Conservation (phyloP, 92 coral and sea anemone genomes). For the Actinernus sp. region DNA sequence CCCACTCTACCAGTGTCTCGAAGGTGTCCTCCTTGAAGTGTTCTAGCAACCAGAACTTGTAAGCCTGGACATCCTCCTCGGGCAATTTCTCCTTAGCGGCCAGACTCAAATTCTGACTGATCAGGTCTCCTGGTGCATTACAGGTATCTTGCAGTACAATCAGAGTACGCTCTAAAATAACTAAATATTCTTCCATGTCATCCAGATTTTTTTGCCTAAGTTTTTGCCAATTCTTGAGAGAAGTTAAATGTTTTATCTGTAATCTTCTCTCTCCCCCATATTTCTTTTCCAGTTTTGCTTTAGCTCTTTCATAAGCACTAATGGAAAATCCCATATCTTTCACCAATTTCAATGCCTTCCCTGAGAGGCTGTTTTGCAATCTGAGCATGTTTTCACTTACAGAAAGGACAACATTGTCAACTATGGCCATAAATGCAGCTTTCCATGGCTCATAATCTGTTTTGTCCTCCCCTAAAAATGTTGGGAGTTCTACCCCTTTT, state of each 20-base stretch:
- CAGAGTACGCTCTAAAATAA: constrained; percentile 26
- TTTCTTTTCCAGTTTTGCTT: constrained; percentile 37
- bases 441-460: constrained; percentile 53
- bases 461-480: constrained; percentile 41
- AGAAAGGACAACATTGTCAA: constrained; percentile 28
- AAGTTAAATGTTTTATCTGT: constrained; percentile 35
- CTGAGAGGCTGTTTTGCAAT: no score
- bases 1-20: constrained; percentile 42
- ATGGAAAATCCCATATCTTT: constrained; percentile 51
- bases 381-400: constrained; percentile 39
- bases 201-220: constrained; percentile 24
- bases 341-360: no score
- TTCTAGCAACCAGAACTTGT: constrained; percentile 56
- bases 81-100: constrained; percentile 61
- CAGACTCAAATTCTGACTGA: constrained; percentile 33
- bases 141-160: constrained; percentile 34
- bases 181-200: constrained; percentile 48
- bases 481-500: constrained; percentile 52
- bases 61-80: constrained; percentile 53
- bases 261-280: constrained; percentile 50
- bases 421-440: constrained; percentile 43
- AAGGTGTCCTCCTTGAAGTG: constrained; percentile 48
- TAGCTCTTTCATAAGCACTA: constrained; percentile 50
- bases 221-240: constrained; percentile 27
- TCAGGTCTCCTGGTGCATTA: constrained; percentile 50